phyloP scores from a whole-genome alignment of 1,140 invertebrate genomes.

The Leguminivora glycinivorella region DNA sequence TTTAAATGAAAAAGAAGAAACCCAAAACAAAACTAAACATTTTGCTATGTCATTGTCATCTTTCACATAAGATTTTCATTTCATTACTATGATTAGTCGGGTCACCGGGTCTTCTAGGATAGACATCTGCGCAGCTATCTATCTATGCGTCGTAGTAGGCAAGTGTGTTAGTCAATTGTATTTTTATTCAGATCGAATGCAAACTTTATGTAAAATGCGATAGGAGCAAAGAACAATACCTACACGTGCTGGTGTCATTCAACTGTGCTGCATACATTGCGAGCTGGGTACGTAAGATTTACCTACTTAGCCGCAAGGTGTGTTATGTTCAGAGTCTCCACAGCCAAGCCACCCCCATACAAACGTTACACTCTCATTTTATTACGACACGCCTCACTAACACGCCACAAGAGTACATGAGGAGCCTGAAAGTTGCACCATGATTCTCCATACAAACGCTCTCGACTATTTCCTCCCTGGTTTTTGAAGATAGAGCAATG shows the following conservation, averaged over 20 bases:
- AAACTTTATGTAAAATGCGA: conserved; percentile 48
- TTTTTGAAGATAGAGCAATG: too few relatives aligned
- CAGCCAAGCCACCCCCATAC: too few relatives aligned
- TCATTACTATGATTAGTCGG: background rate
- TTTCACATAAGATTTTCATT: background rate
- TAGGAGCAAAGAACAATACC: conserved; percentile 44
- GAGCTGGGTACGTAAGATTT: conserved; percentile 23
- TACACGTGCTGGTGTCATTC: conserved; percentile 52
- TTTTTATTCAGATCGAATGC: conserved; percentile 55
- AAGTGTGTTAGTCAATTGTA: conserved; percentile 38
- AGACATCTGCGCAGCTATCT: background rate
- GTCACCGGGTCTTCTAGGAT: background rate
- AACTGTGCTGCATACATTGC: conserved; percentile 43
- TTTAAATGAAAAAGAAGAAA: too few relatives aligned
- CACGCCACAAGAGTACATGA: too few relatives aligned
- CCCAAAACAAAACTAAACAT: too few relatives aligned
- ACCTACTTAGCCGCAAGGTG: background rate
- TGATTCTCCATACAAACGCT: too few relatives aligned
- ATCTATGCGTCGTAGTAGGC: conserved; percentile 5
- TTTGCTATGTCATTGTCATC: too few relatives aligned
- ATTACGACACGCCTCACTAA: too few relatives aligned
- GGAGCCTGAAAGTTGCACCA: too few relatives aligned
- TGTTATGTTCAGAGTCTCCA: too few relatives aligned
- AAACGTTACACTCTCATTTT: too few relatives aligned
- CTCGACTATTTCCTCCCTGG: too few relatives aligned